Conservation (phyloP, 1,140 invertebrate genomes). For the Helicoverpa armigera region DNA sequence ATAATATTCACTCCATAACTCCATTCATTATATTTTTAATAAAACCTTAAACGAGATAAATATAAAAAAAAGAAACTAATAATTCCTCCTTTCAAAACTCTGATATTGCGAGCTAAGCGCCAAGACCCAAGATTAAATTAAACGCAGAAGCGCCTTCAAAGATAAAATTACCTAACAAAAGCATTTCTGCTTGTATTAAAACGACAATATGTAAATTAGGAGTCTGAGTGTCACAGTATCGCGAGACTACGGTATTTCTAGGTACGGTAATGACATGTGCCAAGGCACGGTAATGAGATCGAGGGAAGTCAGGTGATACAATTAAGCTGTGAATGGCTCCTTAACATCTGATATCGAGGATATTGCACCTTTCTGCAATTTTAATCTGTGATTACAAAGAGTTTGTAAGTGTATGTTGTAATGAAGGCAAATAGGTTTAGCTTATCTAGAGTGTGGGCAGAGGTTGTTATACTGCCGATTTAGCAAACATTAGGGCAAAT, state of each 20-base stretch:
- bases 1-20: neutral
- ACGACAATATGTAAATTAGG: slow-evolving; percentile 32
- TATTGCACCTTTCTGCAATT: neutral
- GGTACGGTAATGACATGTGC: neutral
- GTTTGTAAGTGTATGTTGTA: too few species aligned
- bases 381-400: neutral
- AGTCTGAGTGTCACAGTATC: slow-evolving; percentile 1
- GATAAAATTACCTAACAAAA: slow-evolving; percentile 20
- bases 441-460: too few species aligned
- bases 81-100: slow-evolving; percentile 4
- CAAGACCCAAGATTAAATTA: slow-evolving; percentile 17
- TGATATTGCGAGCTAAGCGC: neutral
- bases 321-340: neutral
- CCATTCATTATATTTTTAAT: slow-evolving; percentile 4
- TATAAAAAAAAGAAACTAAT: slow-evolving; percentile 10
- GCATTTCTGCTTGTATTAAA: slow-evolving; percentile 18
- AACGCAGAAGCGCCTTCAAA: neutral
- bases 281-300: neutral
- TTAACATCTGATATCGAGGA: too few species aligned
- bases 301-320: neutral
- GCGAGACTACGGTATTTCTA: neutral
- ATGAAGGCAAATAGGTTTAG: too few species aligned
- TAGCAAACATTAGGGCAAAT: too few species aligned
- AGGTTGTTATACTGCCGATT: too few species aligned
- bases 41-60: neutral